Evolutionary conservation across 2,797 vertebrate species (phyloP), one percentile per base, ranked within the genome.

Genomic region (Molossus molossus): DNA sequence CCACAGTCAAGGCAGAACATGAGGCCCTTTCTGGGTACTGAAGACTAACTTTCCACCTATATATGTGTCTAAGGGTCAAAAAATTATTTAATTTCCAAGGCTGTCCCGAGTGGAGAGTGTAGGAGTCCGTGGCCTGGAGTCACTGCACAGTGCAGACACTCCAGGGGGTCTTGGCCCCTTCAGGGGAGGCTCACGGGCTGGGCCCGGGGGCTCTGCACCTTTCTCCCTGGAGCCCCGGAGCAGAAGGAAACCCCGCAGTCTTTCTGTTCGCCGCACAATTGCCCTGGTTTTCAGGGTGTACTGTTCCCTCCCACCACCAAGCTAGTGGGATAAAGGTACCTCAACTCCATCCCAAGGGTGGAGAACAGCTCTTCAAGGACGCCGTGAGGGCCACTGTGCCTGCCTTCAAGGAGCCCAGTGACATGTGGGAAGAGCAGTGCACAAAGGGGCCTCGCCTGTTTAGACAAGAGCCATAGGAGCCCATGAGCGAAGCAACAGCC

Each of bases 131-230:
- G 37, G 80, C 58, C 62, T 48, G 23, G 20, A 57, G 18, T 80
- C 23, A 8, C 29, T 2, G 20, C 13, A 37, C 21, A 14, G 37
- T 33, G 14, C 53, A 58, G 89, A 70, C 45, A 6, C 55, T 13
- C 13, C 2, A 45, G 84, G 13, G 29, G 25, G 6, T 3, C 48
- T 75, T 29, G 5, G 17, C 29, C 15, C 18, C 29, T 15, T 20
- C n/a, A 9, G n/a, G 83, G 67, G 79, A 9, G 69, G 50, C 77
- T 67, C 55, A 14, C 20, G 13, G 20, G 12, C 67, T 37, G 20
- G 18, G 3, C 27, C 3, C 0, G 6, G 17, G 6, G 10, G 29
- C 1, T 4, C 65, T 4, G 20, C 1, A 2, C 37, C 40, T 57
- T 62, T 58, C 13, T 73, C 40, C 69, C 14, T 5, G 27, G 67